These are phyloP conservation scores for Zygaena filipendulae DNA, from an alignment of 2,888 invertebrate species.

Conservation along the genomic window DNA sequence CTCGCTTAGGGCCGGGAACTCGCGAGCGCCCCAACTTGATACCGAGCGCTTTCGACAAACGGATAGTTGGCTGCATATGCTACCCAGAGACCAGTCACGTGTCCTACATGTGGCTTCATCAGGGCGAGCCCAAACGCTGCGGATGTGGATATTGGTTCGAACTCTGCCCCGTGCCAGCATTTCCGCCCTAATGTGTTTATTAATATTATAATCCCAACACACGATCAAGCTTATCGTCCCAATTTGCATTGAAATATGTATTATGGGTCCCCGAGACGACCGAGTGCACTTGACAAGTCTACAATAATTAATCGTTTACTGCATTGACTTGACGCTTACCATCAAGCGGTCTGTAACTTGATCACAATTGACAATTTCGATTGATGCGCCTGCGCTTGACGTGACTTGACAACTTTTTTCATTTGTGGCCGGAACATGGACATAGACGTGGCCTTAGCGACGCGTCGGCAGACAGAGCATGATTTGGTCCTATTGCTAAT, in stretches of 20 bases:
- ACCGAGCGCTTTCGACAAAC: conserved; percentile 73
- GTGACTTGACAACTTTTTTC: too few species aligned
- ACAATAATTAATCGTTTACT: too few species aligned
- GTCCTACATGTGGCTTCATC: conserved; percentile 49
- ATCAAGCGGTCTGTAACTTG: too few species aligned
- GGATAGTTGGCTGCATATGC: conserved; percentile 80
- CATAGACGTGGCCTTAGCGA: conserved; percentile 16
- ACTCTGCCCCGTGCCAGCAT: conserved; percentile 47
- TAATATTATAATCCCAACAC: too few species aligned
- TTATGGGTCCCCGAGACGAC: too few species aligned
- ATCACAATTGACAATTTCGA: too few species aligned
- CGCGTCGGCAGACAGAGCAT: conserved; percentile 15
- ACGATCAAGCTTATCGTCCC: too few species aligned
- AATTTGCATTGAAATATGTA: too few species aligned
- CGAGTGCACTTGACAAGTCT: too few species aligned
- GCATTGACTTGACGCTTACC: too few species aligned
- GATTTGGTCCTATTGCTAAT: conserved; percentile 16
- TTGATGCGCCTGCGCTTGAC: too few species aligned
- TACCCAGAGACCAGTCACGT: conserved; percentile 58
- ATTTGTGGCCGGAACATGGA: too few species aligned
- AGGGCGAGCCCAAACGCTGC: conserved; percentile 45
- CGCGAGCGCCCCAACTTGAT: conserved; percentile 77
- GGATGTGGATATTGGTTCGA: conserved; percentile 58
- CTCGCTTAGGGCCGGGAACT: conserved; percentile 67
- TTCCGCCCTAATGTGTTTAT: conserved; percentile 16